phyloP scores from a whole-genome alignment of 1,140 invertebrate species.

The Ooceraea biroi region DNA sequence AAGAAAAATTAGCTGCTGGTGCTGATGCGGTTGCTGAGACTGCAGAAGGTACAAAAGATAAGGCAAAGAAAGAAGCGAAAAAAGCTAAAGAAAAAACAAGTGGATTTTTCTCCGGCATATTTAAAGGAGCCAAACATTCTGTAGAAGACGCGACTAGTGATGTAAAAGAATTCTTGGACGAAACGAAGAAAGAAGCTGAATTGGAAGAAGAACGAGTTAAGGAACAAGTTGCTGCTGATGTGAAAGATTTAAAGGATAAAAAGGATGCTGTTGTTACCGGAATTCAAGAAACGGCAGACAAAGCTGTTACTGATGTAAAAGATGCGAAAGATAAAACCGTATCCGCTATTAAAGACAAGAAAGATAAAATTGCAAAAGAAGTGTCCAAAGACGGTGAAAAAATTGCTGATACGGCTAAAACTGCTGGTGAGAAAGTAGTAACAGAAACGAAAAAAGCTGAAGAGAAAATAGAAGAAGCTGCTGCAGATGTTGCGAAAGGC shows the following conservation, averaged over 20 bases:
- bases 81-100: slow-evolving; percentile 32
- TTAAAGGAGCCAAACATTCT: slow-evolving; percentile 72
- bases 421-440: slow-evolving; percentile 29
- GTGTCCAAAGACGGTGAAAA: neutral
- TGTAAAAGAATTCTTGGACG: slow-evolving; percentile 67
- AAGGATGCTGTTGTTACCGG: slow-evolving; percentile 7
- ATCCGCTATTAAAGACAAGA: neutral
- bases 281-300: slow-evolving; percentile 16
- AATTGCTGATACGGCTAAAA: slow-evolving; percentile 9
- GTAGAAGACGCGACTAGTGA: slow-evolving; percentile 78
- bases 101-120: slow-evolving; percentile 66
- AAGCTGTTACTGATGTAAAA: slow-evolving; percentile 22
- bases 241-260: slow-evolving; percentile 49
- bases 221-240: neutral
- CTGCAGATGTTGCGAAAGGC: neutral
- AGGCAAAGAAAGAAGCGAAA: slow-evolving; percentile 51
- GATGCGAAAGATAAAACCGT: slow-evolving; percentile 64
- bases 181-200: slow-evolving; percentile 65
- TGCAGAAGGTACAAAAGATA: slow-evolving; percentile 39
- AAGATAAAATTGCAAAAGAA: slow-evolving; percentile 36
- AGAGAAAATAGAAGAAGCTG: neutral
- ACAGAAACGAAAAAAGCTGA: neutral
- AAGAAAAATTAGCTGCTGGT: slow-evolving; percentile 51
- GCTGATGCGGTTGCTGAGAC: slow-evolving; percentile 35
- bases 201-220: slow-evolving; percentile 45